A percentile compares a stretch with the other conserved stretches of the same genome.
phyloP scores from a whole-genome alignment of 2,797 vertebrate genomes.

The Anolis apletophallus region DNA sequence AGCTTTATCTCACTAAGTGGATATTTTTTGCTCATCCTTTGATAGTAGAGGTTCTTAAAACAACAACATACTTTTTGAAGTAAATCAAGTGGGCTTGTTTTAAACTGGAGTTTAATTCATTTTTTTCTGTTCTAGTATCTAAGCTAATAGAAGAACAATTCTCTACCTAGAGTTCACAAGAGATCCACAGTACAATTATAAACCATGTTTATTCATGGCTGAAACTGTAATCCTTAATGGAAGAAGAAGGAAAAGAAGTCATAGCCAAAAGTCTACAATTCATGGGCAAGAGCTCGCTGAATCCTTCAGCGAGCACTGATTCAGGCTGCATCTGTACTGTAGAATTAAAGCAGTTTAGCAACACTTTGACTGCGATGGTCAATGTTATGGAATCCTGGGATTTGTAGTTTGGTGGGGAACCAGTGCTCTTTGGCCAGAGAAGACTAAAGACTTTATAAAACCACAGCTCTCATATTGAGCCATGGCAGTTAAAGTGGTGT shows the following conservation, averaged over 20 bases:
- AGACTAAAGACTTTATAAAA: no score
- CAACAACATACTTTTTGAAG: conserved; percentile 23
- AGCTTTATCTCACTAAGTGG: conserved; percentile 39
- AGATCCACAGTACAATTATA: conserved; percentile 11
- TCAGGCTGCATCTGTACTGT: no score
- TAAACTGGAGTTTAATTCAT: conserved; percentile 30
- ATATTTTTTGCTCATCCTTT: conserved; percentile 35
- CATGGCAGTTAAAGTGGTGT: no score
- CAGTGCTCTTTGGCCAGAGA: no score
- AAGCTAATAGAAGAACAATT: conserved; percentile 4
- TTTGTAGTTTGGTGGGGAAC: no score
- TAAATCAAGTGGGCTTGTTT: conserved; percentile 32
- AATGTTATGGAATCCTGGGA: no score
- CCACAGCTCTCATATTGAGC: no score
- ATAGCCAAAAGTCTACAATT: no score
- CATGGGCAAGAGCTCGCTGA: no score
- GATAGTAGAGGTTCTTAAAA: not conserved
- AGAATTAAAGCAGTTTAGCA: no score
- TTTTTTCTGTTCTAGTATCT: conserved; percentile 3
- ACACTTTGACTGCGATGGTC: no score
- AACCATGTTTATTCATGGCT: conserved; percentile 1
- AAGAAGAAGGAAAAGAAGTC: not conserved
- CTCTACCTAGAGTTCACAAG: not conserved
- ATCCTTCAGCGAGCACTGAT: not conserved
- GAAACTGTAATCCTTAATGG: not conserved